These are phyloP conservation scores for Rhyacichthys aspro DNA, from an alignment of 2,797 vertebrate species.

Conservation along the genomic window DNA sequence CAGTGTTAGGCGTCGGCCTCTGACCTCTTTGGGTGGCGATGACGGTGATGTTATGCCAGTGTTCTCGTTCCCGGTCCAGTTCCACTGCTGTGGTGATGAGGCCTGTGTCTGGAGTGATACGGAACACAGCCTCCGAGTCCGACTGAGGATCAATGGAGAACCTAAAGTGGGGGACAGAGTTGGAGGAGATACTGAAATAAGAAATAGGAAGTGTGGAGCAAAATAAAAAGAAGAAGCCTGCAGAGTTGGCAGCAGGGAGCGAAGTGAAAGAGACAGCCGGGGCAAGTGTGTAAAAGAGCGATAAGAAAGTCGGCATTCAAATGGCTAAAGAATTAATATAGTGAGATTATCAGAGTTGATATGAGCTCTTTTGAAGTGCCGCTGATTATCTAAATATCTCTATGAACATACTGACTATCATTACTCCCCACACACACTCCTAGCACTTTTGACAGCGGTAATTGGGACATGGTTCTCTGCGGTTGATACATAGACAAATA, in stretches of 20 bases:
- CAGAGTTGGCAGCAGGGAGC: conserved; percentile 33
- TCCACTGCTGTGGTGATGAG: conserved; percentile 85
- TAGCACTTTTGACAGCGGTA: conserved; percentile 50
- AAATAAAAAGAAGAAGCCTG: conserved; percentile 33
- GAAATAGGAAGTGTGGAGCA: conserved; percentile 4
- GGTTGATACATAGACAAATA: conserved; percentile 46
- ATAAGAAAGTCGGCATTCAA: conserved; percentile 70
- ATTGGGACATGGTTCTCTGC: conserved; percentile 59
- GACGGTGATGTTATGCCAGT: conserved; percentile 91
- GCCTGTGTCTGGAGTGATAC: conserved; percentile 86
- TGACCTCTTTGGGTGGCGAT: conserved; percentile 91
- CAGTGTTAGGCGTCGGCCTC: conserved; percentile 23
- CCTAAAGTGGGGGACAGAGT: conserved; percentile 62
- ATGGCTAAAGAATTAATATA: conserved; percentile 74
- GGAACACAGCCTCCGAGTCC: conserved; percentile 87
- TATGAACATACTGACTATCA: conserved; percentile 61
- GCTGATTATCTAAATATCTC: conserved; percentile 73
- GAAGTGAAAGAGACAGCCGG: conserved; percentile 41
- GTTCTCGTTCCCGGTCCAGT: conserved; percentile 86
- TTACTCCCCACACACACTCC: conserved; percentile 52
- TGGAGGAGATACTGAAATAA: conserved; percentile 10
- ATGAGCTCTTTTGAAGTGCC: conserved; percentile 68
- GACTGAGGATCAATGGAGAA: conserved; percentile 91
- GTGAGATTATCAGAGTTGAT: conserved; percentile 72
- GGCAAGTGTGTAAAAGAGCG: conserved; percentile 65